Evolutionary conservation across 2,113 vertebrate species (phyloP).

Genomic region (Promerops cafer): DNA sequence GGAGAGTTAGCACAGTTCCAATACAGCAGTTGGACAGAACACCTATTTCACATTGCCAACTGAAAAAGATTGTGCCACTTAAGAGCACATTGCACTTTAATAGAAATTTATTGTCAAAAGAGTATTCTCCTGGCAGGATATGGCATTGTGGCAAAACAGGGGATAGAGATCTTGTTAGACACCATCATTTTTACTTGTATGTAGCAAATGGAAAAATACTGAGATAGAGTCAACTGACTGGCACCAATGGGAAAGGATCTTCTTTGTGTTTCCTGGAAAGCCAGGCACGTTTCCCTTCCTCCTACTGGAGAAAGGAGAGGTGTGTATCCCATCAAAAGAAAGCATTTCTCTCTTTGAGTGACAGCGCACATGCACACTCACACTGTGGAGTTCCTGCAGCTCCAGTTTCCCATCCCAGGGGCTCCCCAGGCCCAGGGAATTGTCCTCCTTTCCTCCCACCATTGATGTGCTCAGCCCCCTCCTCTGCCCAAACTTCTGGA

Average conservation of each 20-base stretch:
- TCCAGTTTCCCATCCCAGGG: not conserved
- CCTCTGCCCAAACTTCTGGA: not conserved
- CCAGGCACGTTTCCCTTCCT: not conserved
- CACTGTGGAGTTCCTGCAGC: not conserved
- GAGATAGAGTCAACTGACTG: not conserved
- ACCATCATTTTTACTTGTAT: not conserved
- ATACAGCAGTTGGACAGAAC: not conserved
- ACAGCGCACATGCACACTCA: rapidly evolving
- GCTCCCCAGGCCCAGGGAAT: not conserved
- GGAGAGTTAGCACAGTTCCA: not conserved
- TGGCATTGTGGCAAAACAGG: not conserved
- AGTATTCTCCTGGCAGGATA: not conserved
- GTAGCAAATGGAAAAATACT: not conserved
- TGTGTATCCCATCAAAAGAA: not conserved
- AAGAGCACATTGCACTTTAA: not conserved
- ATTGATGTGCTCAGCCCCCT: not conserved
- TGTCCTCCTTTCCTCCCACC: rapidly evolving
- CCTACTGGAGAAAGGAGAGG: not conserved
- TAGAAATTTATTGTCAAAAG: not conserved
- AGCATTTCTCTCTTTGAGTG: not conserved
- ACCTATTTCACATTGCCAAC: not conserved
- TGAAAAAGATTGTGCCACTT: not conserved
- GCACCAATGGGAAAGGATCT: not conserved
- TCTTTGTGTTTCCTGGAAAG: not conserved
- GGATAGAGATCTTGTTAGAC: not conserved